Conservation (phyloP, 1,140 invertebrate genomes). For the Orchesella cincta region DNA sequence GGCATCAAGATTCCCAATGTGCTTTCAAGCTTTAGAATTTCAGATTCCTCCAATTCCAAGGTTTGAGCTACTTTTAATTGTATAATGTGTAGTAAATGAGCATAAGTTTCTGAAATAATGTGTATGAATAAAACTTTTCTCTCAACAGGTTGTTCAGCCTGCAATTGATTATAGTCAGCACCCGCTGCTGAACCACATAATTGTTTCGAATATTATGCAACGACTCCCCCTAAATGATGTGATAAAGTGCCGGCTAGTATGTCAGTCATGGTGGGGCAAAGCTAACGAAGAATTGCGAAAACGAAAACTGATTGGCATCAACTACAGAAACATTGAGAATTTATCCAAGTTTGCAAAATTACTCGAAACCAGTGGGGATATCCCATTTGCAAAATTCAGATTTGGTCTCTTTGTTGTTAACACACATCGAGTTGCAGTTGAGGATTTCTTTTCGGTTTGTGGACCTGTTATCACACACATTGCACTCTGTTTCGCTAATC, state of each 20-base stretch:
- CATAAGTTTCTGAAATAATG: not conserved
- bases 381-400: slow-evolving; percentile 7
- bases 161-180: slow-evolving; percentile 7
- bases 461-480: slow-evolving; percentile 17
- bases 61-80: not conserved
- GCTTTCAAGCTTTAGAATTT: not conserved
- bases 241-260: not conserved
- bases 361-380: not conserved
- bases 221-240: slow-evolving; percentile 2
- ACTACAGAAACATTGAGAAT: slow-evolving; percentile 20
- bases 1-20: not conserved
- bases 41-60: not conserved
- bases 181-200: not conserved
- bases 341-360: slow-evolving; percentile 18
- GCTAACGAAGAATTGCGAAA: slow-evolving; percentile 8
- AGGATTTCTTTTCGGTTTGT: slow-evolving; percentile 19
- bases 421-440: not conserved
- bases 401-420: slow-evolving; percentile 16
- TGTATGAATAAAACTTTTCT: not conserved
- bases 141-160: not conserved
- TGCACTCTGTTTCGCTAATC: slow-evolving; percentile 13
- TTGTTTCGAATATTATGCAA: slow-evolving; percentile 20
- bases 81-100: not conserved
- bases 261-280: slow-evolving; percentile 7
- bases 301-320: slow-evolving; percentile 9